Base-by-base conservation (phyloP, 2,888 invertebrate species). In the Ashinkailepas kermadecensis region DNA sequence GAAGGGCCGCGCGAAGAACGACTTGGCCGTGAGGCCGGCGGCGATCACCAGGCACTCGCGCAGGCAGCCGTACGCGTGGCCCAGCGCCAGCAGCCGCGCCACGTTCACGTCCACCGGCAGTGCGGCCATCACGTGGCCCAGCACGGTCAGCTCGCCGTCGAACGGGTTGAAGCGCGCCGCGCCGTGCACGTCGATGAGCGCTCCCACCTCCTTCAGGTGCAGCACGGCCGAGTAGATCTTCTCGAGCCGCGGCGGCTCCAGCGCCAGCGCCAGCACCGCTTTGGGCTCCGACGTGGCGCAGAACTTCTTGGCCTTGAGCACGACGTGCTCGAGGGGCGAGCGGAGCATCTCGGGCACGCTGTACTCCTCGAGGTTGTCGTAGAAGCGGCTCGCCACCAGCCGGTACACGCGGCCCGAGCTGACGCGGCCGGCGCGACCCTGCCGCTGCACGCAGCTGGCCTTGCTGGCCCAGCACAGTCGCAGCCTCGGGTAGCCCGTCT, bases 361-460 rank as follows among this genome's bases (percentile, higher is more conserved):
- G 81, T 82, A 83, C n/a, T 81, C 54, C 13, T 78, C 56, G n/a
- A 84, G 80, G 70, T 80, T 78, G 23, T 84, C 80, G 83, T 93
- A 96, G 86, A 94, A 93, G 57, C 87, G 85, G 84, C 90, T 89
- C 0, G 91, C 89, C 0, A 96, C 91, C 84, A 96, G 90, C 81
- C 97, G 89, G 87, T 95, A 98, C 9, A 96, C 95, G 85, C 95
- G 89, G n/a, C 67, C 89, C 97, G 86, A 93, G 82, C 93, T 90
- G 12, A 96, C 93, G 85, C 98, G 91, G 0, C 98, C 98, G 81
- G 95, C 94, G 83, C 98, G 92, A 2, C 98, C 98, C 78, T 93
- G 91, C 81, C 98, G 91, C 88, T 98, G 98, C 58, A 91, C 92
- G 86, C 96, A 96, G 88, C 94, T 97, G 0, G 93, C 92, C 86